Percentiles rank a stretch among this genome's conserved stretches.
Evolutionary conservation across 2,113 vertebrate genomes (phyloP).

Genomic region (Heteronetta atricapilla): DNA sequence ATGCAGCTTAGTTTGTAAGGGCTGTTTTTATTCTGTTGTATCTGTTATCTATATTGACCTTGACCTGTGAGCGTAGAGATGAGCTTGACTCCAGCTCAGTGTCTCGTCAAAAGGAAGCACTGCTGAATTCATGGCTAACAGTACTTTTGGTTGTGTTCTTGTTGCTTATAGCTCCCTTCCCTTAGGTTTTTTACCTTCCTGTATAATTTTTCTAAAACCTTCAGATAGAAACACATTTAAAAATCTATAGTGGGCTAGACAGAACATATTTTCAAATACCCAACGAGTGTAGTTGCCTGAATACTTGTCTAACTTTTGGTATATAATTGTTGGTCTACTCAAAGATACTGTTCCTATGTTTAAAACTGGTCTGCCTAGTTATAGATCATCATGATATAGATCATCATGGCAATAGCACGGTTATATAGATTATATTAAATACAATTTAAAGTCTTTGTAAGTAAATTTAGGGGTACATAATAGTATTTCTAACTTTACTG

Average conservation of each 20-base stretch:
- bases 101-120: neutral
- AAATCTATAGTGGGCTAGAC: neutral
- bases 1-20: neutral
- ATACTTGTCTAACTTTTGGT: neutral
- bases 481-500: neutral
- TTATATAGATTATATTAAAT: neutral
- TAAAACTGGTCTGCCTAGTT: neutral
- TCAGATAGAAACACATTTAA: neutral
- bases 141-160: neutral
- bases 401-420: neutral
- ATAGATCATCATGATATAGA: neutral
- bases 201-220: neutral
- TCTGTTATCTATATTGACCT: neutral
- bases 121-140: neutral
- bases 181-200: neutral
- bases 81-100: neutral
- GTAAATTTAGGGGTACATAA: neutral
- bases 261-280: neutral
- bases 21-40: neutral
- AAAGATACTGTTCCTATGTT: neutral
- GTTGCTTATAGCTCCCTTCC: neutral
- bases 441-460: neutral
- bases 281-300: neutral
- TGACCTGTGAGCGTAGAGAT: neutral
- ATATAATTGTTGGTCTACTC: neutral